Percentiles rank a stretch among this genome's conserved stretches.
Conservation (phyloP, 1,140 invertebrate species). For the Calephelis nemesis region DNA sequence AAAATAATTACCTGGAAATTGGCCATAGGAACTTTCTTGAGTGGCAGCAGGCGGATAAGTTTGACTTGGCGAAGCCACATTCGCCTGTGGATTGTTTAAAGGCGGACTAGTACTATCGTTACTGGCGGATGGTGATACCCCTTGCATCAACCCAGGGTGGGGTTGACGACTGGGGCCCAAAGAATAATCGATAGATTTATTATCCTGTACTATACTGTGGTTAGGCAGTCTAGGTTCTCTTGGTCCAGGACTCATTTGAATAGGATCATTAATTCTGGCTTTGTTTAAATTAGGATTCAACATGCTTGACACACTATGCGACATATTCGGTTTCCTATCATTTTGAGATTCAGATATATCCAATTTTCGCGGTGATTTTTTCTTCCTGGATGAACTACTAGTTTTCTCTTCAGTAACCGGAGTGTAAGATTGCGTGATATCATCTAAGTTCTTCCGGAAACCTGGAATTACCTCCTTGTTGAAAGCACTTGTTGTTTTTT, state of each 20-base stretch:
- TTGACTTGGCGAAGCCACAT: conserved; percentile 30
- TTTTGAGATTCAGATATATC: conserved; percentile 48
- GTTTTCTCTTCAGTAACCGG: conserved; percentile 62
- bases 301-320: conserved; percentile 67
- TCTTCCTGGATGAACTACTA: conserved; percentile 61
- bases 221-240: conserved; percentile 20
- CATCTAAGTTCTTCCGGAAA: conserved; percentile 72
- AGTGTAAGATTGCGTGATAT: conserved; percentile 75
- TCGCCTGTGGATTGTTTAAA: conserved; percentile 22
- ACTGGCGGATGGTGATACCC: conserved; percentile 9
- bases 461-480: conserved; percentile 71
- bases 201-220: conserved; percentile 39
- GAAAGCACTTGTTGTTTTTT: conserved; percentile 64
- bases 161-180: conserved; percentile 23
- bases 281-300: conserved; percentile 44
- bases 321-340: conserved; percentile 49
- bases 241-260: conserved; percentile 7
- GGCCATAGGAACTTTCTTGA: conserved; percentile 51
- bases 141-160: conserved; percentile 13
- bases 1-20: conserved; percentile 59
- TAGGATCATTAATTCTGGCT: conserved; percentile 34
- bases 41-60: conserved; percentile 42
- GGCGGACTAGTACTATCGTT: conserved; percentile 11
- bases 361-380: conserved; percentile 58
- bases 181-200: conserved; percentile 21